Base-by-base conservation (phyloP, 2,888 invertebrate species). In the Aspidiotus destructor region DNA sequence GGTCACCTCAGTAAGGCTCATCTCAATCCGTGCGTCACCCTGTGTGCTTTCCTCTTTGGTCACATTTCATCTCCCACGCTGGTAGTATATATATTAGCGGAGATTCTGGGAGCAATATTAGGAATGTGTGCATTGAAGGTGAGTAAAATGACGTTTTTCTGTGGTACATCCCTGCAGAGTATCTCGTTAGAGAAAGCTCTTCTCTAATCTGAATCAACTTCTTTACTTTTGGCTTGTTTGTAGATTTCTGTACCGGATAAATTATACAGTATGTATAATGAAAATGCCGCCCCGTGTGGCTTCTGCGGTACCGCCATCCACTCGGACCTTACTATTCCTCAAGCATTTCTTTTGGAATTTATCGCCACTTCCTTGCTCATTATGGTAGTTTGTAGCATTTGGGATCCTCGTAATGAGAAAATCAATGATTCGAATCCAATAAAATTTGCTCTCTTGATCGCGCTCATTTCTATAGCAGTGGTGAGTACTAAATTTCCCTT, bases 1-100 rank as follows among this genome's bases (percentile, higher is more conserved):
- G 89, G 87, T 2, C 89, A 89, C 74, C 81, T 90, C 61, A 89
- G 89, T 42, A 88, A 87, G 40, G 86, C 87, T 0, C 88, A 87
- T 75, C 78, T 90, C 74, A 90, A 90, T 77, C 90, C 90, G 0
- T 83, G 85, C 0, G 86, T 90, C 7, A 87, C 88, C 0, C 75
- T 87, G 7, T 84, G 84, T 0, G 82, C 87, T 0, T 78, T 84
- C 1, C 76, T 86, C 54, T 80, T 83, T 74, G 85, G 85, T 0
- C 76, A 79, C 28, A 79, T 82, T 52, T 80, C 83, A 2, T 75
- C 83, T 0, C 76, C 81, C 60, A 79, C 85, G 70, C 85, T 82
- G 0, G 75, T 82, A 0, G 76, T 84, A 10, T 90, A 88, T 74
- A 73, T 85, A 0, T 74, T 84, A 1, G 85, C 81, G 6, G 87